These are phyloP conservation scores for Lethocerus indicus DNA, from an alignment of 1,140 invertebrate genomes.

Conservation along the genomic window DNA sequence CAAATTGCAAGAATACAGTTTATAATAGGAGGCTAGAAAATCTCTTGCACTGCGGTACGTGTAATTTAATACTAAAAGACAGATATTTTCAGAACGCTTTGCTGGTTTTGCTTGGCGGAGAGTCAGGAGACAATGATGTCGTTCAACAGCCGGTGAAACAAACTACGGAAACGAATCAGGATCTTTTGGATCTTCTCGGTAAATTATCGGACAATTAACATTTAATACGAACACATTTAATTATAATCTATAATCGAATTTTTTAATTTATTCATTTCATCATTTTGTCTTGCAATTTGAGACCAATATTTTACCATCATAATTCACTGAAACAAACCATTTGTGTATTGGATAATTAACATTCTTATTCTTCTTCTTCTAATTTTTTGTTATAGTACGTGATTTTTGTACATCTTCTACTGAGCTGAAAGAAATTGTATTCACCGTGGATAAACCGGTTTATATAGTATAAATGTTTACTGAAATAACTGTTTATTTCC, in stretches of 20 bases:
- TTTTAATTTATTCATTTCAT: neutral
- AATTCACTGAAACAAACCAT: neutral
- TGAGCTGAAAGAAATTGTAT: neutral
- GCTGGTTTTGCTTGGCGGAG: conserved; percentile 46
- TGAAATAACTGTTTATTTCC: neutral
- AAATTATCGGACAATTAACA: conserved; percentile 2
- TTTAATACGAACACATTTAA: no score
- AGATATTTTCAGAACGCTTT: conserved; percentile 42
- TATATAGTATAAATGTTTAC: neutral
- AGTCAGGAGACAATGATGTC: conserved; percentile 55
- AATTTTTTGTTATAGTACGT: no score
- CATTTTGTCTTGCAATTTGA: neutral
- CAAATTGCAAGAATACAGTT: conserved; percentile 13
- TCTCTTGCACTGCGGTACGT: no score
- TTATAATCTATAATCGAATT: no score
- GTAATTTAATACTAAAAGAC: neutral
- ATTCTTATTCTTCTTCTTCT: no score
- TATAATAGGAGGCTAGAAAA: conserved; percentile 19
- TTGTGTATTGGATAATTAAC: no score
- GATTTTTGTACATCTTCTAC: no score
- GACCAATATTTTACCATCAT: neutral
- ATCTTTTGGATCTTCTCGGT: conserved; percentile 74
- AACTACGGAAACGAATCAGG: conserved; percentile 44
- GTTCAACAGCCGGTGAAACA: conserved; percentile 31
- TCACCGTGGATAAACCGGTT: neutral